phyloP scores from a whole-genome alignment of 2,797 vertebrate genomes.

The Hozukius guyotensis region DNA sequence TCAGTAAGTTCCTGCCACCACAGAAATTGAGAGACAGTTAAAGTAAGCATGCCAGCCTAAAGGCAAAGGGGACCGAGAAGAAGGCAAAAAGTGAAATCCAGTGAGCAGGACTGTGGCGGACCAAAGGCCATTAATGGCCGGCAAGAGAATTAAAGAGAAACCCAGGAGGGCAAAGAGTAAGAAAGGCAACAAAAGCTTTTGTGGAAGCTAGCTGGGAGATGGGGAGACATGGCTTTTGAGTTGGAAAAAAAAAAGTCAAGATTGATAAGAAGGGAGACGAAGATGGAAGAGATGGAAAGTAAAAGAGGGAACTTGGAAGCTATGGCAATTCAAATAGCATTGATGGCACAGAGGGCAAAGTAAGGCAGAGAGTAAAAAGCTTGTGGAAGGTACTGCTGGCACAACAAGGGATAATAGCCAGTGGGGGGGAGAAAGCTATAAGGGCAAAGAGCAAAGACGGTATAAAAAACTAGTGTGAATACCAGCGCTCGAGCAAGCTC shows the following conservation, averaged over 20 bases:
- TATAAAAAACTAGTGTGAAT: slow-evolving; percentile 32
- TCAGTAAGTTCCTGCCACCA: slow-evolving; percentile 36
- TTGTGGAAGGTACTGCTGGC: slow-evolving; percentile 6
- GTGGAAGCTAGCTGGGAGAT: slow-evolving; percentile 2
- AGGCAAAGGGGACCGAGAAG: slow-evolving; percentile 28
- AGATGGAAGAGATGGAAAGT: slow-evolving; percentile 15
- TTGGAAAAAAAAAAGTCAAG: background rate
- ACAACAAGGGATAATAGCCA: slow-evolving; percentile 35
- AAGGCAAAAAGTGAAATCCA: slow-evolving; percentile 38
- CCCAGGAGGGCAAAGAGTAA: slow-evolving; percentile 20
- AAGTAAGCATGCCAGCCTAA: slow-evolving; percentile 8
- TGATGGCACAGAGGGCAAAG: slow-evolving; percentile 9
- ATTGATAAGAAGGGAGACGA: slow-evolving; percentile 14
- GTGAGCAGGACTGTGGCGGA: slow-evolving; percentile 11
- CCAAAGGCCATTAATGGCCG: slow-evolving; percentile 32
- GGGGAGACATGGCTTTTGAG: slow-evolving; percentile 19
- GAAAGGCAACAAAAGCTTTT: slow-evolving; percentile 27
- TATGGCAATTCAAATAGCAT: slow-evolving; percentile 9
- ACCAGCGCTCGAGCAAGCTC: slow-evolving; percentile 32
- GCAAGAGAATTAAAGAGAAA: slow-evolving; percentile 37
- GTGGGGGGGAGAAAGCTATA: slow-evolving; percentile 4
- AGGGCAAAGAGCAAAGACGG: slow-evolving; percentile 36
- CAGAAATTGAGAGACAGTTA: slow-evolving; percentile 45
- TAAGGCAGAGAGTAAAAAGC: slow-evolving; percentile 20
- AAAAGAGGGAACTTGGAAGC: slow-evolving; percentile 18